Base-by-base conservation (phyloP, 2,888 invertebrate species). In the Chaitophorus viminalis region DNA sequence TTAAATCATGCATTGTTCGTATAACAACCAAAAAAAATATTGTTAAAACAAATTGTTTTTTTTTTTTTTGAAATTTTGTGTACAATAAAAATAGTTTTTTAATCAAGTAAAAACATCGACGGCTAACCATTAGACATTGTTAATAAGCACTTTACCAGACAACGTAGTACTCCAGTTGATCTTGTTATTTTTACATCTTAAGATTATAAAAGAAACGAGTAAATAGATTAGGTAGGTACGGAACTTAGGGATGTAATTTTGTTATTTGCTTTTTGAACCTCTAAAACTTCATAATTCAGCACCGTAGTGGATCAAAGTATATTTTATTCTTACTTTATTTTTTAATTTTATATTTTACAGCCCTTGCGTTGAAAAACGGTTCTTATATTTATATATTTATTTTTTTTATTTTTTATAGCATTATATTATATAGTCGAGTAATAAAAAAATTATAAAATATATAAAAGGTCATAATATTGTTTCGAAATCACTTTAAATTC, bases 141-240 rank as follows among this genome's bases (percentile, higher is more conserved):
- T 86, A 86, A 86, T 72, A 86, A 78, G 68, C 54, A 70, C n/a
- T 70, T 77, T 36, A 65, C 46, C 31, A 29, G 54, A 39, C 52
- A 21, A 70, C 14, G 21, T 39, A 70, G 3, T 74, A 72, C 72
- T 86, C 78, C 25, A 78, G 29, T 54, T 72, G 54, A 72, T 86
- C 36, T 86, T 54, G 36, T 78, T 78, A 39, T 29, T 52, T 70
- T 25, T 25, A 11, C 39, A 29, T 46, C n/a, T 52, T 68, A 8
- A 21, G 54, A 29, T 11, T 65, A 76, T 60, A 31, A 46, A 46
- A 14, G 17, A 1, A 33, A 46, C 33, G 52, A 76, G 17, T 54
- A 84, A 77, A 65, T 18, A 79, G n/a, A n/a, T n/a, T n/a, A 21
- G 52, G 46, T 70, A 82, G 11, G 17, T 70, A 33, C 25, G 11